Base-by-base conservation (phyloP, 1,140 invertebrate genomes). In the Panagrolaimus sp. region DNA sequence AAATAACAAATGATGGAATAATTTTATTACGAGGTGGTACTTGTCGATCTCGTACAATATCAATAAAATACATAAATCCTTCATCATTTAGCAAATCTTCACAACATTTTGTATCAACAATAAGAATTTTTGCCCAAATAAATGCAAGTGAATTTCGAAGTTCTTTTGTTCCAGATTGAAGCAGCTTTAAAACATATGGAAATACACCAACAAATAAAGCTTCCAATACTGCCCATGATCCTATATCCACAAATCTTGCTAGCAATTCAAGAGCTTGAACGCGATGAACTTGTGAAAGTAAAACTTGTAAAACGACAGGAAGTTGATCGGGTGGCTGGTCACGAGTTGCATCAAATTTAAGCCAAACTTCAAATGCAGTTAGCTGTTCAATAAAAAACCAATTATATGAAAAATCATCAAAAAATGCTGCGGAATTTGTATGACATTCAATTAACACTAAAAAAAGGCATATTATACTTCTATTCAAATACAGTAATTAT, bases 81-180 rank as follows among this genome's bases (percentile, higher is more conserved):
- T 85, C 98, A 83, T 98, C 95, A 75, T 95, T 90, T 9, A 98
- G 92, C 71, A 99, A 85, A 85, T 99, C 96, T n/a, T 57, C 88
- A 86, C 98, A 93, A 83, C 93, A 97, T 9, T 65, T 65, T 13
- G 81, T 80, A 84, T 98, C 96, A 11, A 98, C 92, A 67, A 94
- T 93, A 61, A 98, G 86, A 74, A 99, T 97, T 87, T 98, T 98
- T 7, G 96, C 93, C 96, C 96, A 99, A 73, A 98, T 97, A 82
- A 96, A 97, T 38, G 98, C 92, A 63, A 99, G 87, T 45, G 95
- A 86, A 9, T 93, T 91, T 43, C 93, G 86, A 66, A 98, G 85
- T 84, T 98, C 95, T 74, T 89, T 88, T 1, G 92, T 92, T 72
- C 90, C 92, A 74, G 92, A 93, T 85, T 97, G 94, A 4, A 82